phyloP scores from a whole-genome alignment of 2,888 invertebrate genomes.

The Drosophila picticornis region DNA sequence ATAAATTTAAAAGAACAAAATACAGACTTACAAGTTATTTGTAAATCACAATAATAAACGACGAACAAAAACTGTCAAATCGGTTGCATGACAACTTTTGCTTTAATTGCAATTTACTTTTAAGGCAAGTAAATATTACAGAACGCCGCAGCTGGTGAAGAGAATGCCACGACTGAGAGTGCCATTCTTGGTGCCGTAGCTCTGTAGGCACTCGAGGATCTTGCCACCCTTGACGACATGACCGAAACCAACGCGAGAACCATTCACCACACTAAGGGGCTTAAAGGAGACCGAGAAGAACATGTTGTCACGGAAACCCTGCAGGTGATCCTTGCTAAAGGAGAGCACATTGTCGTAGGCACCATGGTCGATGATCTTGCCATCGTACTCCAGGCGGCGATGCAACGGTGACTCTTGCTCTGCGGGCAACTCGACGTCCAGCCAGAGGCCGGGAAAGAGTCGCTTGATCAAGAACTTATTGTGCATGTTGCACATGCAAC shows the following conservation, averaged over 20 bases:
- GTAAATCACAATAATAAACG: background rate
- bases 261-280: conserved; percentile 73
- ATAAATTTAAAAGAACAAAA: conserved; percentile 17
- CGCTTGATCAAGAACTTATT: conserved; percentile 66
- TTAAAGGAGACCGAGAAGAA: conserved; percentile 78
- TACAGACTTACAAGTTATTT: background rate
- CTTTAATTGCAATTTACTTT: conserved; percentile 25
- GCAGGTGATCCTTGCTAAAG: conserved; percentile 57
- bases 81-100: background rate
- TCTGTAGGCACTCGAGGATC: conserved; percentile 69
- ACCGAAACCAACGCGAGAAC: conserved; percentile 75
- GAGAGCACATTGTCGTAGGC: conserved; percentile 55
- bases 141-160: conserved; percentile 71
- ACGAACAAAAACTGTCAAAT: too few relatives aligned
- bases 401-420: conserved; percentile 26
- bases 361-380: conserved; percentile 65
- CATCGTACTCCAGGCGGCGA: conserved; percentile 62
- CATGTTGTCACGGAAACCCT: conserved; percentile 57
- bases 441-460: conserved; percentile 73
- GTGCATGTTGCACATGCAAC: conserved; percentile 60
- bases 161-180: conserved; percentile 68
- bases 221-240: conserved; percentile 71
- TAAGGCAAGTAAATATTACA: conserved; percentile 23
- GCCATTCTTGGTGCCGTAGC: conserved; percentile 80
- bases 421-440: conserved; percentile 62